Evolutionary conservation across 2,888 invertebrate species (phyloP).

Genomic region (Corythucha ciliata): DNA sequence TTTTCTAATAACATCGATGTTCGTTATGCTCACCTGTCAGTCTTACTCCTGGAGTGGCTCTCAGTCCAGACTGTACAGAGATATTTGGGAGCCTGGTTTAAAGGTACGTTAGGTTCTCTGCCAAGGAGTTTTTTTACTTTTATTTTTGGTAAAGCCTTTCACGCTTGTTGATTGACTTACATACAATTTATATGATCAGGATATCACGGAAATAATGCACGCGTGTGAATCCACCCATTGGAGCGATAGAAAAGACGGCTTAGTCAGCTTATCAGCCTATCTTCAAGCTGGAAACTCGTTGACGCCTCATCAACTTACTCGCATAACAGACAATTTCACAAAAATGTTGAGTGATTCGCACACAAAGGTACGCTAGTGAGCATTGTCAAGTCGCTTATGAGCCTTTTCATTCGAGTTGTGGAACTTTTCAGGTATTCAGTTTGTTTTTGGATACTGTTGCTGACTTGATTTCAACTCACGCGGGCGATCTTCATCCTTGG

Average conservation of each 20-base stretch:
- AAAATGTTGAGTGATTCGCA: conserved; percentile 97
- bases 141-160: neutral
- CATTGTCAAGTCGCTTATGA: too few relatives aligned
- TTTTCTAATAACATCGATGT: neutral
- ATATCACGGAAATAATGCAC: conserved; percentile 75
- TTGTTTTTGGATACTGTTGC: conserved; percentile 87
- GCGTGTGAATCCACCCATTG: conserved; percentile 83
- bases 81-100: conserved; percentile 50
- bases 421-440: conserved; percentile 64
- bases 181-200: conserved; percentile 46
- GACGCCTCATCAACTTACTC: conserved; percentile 60
- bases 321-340: conserved; percentile 85
- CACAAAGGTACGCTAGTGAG: conserved; percentile 65
- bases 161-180: neutral
- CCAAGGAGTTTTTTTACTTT: conserved; percentile 3
- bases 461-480: conserved; percentile 78
- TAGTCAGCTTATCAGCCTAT: conserved; percentile 67
- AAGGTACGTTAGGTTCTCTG: conserved; percentile 42
- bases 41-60: conserved; percentile 78
- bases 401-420: too few relatives aligned
- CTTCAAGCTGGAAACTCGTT: conserved; percentile 59
- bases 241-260: conserved; percentile 91
- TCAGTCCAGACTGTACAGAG: conserved; percentile 60
- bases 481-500: conserved; percentile 84
- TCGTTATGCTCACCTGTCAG: too few relatives aligned